Evolutionary conservation across 2,888 invertebrate species (phyloP), one percentile per base, ranked within the genome.

Genomic region (Drosophila fulvimacula): DNA sequence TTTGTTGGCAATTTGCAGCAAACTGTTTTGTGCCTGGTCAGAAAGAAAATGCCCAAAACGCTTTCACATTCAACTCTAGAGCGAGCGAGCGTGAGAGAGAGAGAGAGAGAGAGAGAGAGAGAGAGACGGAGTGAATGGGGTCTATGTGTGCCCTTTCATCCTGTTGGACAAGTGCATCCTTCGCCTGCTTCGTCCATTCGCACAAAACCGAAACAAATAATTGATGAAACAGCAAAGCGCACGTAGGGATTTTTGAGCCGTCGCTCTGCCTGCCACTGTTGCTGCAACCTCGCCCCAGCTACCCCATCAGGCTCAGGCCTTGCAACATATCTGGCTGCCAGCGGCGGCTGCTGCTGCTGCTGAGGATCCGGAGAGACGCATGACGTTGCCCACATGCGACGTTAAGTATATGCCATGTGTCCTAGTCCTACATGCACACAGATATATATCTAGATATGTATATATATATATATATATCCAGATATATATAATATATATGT

Each of bases 181-280:
- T 73, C 24, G 24, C 24, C 24, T 30, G 5, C 27, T 27, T 5
- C 76, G 75, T 75, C 79, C 82, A 80, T 81, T 84, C 81, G 81
- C 87, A 84, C 87, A 83, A 83, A 86, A 83, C 82, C 83, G 82
- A 79, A 88, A 88, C 89, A 89, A 82, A 88, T 88, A 88, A 88
- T 88, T 88, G 88, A 88, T 88, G 88, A 88, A 89, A 88, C 80
- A 85, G 88, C 88, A 85, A 88, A 87, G 89, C 83, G 79, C 89
- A 85, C 88, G 87, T 89, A 81, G 89, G 88, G 89, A 89, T 85
- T 88, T 83, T 76, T 65, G 57, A 67, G 80, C 72, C 78, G 67
- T 76, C 70, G 27, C 42, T 42, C 42, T 21, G 41, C 41, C 41
- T 41, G 41, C 19, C 19, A 9, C 5, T 7, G n/a, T 39, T 44